Conservation (phyloP, 2,888 invertebrate genomes). For the Leptura quadrifasciata region DNA sequence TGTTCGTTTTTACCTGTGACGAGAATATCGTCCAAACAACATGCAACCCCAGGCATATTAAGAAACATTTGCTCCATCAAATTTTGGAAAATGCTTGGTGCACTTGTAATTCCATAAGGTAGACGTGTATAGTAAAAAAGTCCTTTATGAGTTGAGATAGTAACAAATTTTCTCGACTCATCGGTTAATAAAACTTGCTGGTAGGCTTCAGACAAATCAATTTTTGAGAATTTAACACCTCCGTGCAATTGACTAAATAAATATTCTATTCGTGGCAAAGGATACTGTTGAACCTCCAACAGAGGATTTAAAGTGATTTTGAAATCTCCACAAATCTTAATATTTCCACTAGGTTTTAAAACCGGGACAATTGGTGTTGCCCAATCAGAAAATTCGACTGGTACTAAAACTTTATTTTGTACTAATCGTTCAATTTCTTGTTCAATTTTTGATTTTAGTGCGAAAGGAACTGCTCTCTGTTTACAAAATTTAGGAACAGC, state of each 20-base stretch:
- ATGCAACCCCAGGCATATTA: slow-evolving; percentile 48
- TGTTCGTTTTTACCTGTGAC: slow-evolving; percentile 52
- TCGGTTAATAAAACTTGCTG: slow-evolving; percentile 45
- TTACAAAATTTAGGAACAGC: slow-evolving; percentile 48
- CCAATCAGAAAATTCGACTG: slow-evolving; percentile 43
- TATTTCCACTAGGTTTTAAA: no score
- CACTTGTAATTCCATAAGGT: slow-evolving; percentile 62
- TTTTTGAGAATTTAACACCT: slow-evolving; percentile 45
- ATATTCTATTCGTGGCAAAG: no score
- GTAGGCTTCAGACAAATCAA: slow-evolving; percentile 47
- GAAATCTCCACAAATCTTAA: no score
- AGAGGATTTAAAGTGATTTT: no score
- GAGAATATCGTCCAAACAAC: slow-evolving; percentile 49
- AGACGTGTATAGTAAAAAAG: slow-evolving; percentile 59
- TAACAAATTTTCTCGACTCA: slow-evolving; percentile 49
- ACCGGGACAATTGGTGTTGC: slow-evolving; percentile 34
- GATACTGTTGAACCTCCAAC: no score
- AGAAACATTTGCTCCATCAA: slow-evolving; percentile 61
- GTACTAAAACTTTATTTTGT: slow-evolving; percentile 35
- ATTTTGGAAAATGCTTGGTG: slow-evolving; percentile 61
- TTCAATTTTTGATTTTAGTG: slow-evolving; percentile 50
- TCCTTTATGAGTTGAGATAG: slow-evolving; percentile 60
- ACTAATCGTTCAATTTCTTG: slow-evolving; percentile 41
- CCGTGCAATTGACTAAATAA: no score
- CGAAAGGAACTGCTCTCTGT: slow-evolving; percentile 47